phyloP scores from a whole-genome alignment of 2,888 invertebrate genomes.

The Troides oblongomaculatus region DNA sequence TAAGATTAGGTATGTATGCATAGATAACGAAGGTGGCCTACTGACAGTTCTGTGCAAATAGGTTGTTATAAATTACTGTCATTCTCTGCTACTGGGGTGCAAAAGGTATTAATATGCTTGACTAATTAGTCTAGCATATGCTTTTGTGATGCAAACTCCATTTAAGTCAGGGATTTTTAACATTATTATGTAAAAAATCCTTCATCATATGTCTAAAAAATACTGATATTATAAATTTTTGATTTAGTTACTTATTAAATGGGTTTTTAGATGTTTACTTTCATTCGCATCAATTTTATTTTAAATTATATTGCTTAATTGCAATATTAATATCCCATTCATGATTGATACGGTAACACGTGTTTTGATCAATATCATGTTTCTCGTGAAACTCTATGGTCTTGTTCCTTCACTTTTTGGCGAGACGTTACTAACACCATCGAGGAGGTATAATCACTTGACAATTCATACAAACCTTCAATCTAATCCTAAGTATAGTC shows the following conservation, averaged over 20 bases:
- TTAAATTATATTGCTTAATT: neutral
- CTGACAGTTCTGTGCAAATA: neutral
- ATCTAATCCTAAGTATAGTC: too few species aligned
- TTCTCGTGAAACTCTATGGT: too few species aligned
- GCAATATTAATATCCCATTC: too few species aligned
- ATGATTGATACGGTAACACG: neutral
- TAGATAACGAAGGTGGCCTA: neutral
- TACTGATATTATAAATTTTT: neutral
- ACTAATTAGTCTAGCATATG: neutral
- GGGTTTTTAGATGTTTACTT: neutral
- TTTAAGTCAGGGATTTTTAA: neutral
- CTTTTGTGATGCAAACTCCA: neutral
- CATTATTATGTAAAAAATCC: neutral
- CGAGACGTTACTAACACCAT: neutral
- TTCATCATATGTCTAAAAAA: neutral
- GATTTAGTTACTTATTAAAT: neutral
- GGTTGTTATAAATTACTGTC: neutral
- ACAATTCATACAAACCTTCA: neutral
- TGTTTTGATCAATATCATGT: neutral
- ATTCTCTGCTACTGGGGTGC: neutral
- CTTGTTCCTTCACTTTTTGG: neutral
- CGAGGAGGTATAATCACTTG: neutral
- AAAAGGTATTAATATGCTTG: neutral
- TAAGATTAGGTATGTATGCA: neutral
- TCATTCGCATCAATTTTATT: neutral